These are phyloP conservation scores for Podarcis cretensis DNA, from an alignment of 2,113 vertebrate genomes.

Conservation along the genomic window DNA sequence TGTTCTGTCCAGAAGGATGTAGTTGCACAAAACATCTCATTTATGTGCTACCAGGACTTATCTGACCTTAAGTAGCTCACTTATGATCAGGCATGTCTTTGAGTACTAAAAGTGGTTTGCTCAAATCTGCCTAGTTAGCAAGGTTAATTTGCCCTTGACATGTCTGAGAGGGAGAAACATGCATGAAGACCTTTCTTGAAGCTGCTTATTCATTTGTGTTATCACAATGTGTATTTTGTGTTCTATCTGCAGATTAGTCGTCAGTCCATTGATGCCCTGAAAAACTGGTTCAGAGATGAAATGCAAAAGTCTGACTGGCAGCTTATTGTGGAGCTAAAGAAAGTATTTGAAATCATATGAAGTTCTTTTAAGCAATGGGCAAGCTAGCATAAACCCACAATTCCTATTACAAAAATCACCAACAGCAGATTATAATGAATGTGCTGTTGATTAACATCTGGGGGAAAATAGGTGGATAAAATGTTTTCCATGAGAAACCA, in stretches of 20 bases:
- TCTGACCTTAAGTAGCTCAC: neutral
- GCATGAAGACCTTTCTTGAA: neutral
- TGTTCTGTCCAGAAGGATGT: neutral
- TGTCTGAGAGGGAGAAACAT: neutral
- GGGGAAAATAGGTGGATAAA: slow-evolving; percentile 81
- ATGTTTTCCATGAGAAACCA: slow-evolving; percentile 92
- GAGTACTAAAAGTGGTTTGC: neutral
- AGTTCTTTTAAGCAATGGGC: slow-evolving; percentile 61
- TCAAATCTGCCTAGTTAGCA: neutral
- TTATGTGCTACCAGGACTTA: neutral
- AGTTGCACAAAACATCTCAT: too few species aligned
- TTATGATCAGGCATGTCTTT: neutral
- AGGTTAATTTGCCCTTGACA: neutral
- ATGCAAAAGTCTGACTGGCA: slow-evolving; percentile 99
- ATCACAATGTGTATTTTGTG: slow-evolving; percentile 29
- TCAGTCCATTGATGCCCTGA: slow-evolving; percentile 96
- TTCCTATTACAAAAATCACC: slow-evolving; percentile 68
- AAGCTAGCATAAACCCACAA: slow-evolving; percentile 66
- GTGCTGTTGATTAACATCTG: slow-evolving; percentile 68
- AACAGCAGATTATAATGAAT: slow-evolving; percentile 65
- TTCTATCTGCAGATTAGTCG: slow-evolving; percentile 88
- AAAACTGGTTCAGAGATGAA: slow-evolving; percentile 99
- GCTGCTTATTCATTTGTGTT: neutral
- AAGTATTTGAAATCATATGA: slow-evolving; percentile 98
- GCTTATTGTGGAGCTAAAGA: slow-evolving; percentile 99